Conservation (phyloP, 2,113 vertebrate genomes). For the Pygoscelis antarcticus region DNA sequence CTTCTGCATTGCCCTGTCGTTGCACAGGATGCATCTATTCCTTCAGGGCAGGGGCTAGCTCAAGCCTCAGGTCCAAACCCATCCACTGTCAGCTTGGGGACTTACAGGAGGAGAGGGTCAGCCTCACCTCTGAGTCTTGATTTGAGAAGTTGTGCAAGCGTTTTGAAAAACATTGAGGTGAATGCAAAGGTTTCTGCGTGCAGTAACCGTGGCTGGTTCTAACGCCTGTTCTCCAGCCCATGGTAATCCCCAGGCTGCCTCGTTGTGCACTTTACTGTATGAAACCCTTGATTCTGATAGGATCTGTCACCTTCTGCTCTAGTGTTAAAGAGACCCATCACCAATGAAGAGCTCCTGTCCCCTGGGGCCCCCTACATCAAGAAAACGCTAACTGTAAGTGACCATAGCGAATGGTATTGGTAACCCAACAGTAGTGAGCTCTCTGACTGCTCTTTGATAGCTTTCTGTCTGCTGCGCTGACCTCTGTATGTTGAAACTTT, state of each 20-base stretch:
- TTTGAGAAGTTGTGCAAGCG: not conserved
- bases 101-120: not conserved
- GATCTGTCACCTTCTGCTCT: constrained; percentile 35
- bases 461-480: not conserved
- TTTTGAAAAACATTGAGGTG: not conserved
- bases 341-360: constrained; percentile 82
- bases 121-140: not conserved
- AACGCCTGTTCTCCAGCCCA: not conserved
- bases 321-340: constrained; percentile 81
- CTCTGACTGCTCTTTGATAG: not conserved
- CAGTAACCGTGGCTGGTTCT: not conserved
- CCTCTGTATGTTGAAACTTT: not conserved
- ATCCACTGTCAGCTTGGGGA: not conserved
- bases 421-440: not conserved
- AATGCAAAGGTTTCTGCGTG: not conserved
- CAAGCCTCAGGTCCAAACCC: not conserved
- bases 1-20: not conserved
- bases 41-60: not conserved
- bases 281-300: constrained; percentile 21
- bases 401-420: not conserved
- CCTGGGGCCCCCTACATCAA: constrained; percentile 82
- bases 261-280: not conserved
- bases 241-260: not conserved
- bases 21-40: not conserved
- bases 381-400: constrained; percentile 83